phyloP scores from a whole-genome alignment of 2,113 vertebrate genomes.

The Phycodurus eques region DNA sequence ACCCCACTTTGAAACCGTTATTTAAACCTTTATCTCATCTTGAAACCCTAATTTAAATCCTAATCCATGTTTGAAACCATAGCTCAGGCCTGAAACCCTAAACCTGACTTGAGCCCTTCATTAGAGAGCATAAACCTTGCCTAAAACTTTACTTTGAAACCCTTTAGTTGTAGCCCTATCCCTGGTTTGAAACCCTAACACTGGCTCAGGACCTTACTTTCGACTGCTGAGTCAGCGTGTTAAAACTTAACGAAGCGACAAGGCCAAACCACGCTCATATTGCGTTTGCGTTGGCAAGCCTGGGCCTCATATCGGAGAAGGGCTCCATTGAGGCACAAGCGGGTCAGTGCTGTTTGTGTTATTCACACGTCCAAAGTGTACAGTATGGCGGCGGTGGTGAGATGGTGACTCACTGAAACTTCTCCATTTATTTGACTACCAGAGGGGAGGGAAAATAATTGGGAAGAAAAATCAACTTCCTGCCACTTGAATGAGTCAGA shows the following conservation, averaged over 20 bases:
- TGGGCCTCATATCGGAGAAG: slow-evolving; percentile 22
- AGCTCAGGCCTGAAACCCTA: background rate
- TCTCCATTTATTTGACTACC: slow-evolving; percentile 32
- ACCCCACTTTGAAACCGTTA: no score
- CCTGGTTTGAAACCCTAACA: background rate
- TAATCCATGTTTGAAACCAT: no score
- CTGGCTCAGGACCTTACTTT: background rate
- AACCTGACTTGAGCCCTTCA: no score
- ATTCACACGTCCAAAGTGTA: slow-evolving; percentile 29
- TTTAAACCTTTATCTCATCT: no score
- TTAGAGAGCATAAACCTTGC: no score
- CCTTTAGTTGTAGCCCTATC: background rate
- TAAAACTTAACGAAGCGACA: slow-evolving; percentile 10
- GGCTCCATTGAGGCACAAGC: slow-evolving; percentile 18
- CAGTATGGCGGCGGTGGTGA: background rate
- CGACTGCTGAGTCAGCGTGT: slow-evolving; percentile 1
- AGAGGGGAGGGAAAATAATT: slow-evolving; percentile 20
- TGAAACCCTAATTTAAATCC: no score
- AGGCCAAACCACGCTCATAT: slow-evolving; percentile 12
- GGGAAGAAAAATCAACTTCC: slow-evolving; percentile 4
- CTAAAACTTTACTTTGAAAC: no score
- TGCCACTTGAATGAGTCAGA: background rate
- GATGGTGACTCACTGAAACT: slow-evolving; percentile 46
- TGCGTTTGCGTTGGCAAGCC: slow-evolving; percentile 35
- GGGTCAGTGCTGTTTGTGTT: slow-evolving; percentile 29